Percentiles rank a stretch among this genome's conserved stretches.
Conservation (phyloP, 2,888 invertebrate species). For the Latrodectus hesperus region DNA sequence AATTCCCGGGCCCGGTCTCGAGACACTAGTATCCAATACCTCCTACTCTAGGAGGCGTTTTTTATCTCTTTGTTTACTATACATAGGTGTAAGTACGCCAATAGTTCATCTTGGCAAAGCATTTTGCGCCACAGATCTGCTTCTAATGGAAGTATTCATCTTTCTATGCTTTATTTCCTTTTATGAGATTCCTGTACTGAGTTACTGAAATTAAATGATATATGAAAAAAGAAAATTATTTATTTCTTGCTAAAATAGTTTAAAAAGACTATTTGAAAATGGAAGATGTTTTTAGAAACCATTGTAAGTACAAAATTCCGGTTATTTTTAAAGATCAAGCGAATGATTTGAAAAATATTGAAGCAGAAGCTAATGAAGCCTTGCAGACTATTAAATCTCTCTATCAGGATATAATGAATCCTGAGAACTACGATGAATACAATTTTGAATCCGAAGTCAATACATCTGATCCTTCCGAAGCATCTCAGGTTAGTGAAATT, state of each 20-base stretch:
- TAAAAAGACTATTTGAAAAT: background rate
- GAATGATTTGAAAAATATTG: constrained; percentile 13
- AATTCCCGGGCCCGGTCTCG: too few relatives aligned
- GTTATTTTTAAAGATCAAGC: background rate
- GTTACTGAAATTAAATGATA: too few relatives aligned
- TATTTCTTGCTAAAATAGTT: background rate
- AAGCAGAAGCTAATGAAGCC: constrained; percentile 31
- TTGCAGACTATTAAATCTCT: constrained; percentile 41
- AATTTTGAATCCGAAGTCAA: background rate
- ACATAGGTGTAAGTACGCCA: too few relatives aligned
- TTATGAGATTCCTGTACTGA: too few relatives aligned
- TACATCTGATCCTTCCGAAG: background rate
- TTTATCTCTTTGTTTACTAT: too few relatives aligned
- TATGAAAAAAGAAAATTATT: too few relatives aligned
- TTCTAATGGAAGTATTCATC: too few relatives aligned
- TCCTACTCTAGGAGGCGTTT: too few relatives aligned
- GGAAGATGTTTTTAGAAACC: background rate
- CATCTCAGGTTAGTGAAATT: background rate
- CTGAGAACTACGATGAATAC: constrained; percentile 14
- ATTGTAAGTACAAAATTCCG: constrained; percentile 1
- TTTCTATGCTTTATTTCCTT: too few relatives aligned
- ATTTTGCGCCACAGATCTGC: too few relatives aligned
- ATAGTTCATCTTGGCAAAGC: too few relatives aligned
- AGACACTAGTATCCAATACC: too few relatives aligned
- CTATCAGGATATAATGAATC: constrained; percentile 54